Conservation (phyloP, 2,797 vertebrate genomes). For the Ciconia nigra region DNA sequence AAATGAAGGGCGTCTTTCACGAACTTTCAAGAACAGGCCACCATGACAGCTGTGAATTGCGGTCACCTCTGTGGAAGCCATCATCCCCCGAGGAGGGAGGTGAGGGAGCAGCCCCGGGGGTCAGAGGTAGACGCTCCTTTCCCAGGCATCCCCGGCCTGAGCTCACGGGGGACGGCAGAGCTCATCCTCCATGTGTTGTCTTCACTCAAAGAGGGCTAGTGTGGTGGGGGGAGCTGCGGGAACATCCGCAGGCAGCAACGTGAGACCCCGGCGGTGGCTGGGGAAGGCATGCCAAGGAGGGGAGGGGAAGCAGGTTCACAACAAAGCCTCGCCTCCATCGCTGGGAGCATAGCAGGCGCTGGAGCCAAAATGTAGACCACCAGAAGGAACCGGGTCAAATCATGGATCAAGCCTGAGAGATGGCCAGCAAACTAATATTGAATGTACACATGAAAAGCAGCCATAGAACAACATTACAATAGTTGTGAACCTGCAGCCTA, state of each 20-base stretch:
- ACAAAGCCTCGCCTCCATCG: constrained; percentile 17
- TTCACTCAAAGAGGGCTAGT: constrained; percentile 25
- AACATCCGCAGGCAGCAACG: background rate
- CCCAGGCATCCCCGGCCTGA: background rate
- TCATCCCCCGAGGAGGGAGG: background rate
- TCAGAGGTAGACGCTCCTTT: background rate
- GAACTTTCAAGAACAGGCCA: background rate
- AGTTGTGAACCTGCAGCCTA: background rate
- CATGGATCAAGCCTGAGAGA: background rate
- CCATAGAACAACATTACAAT: background rate
- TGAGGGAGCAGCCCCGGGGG: background rate
- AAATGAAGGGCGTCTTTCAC: background rate
- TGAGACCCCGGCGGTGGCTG: background rate
- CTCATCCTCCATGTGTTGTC: background rate
- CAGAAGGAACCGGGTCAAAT: background rate
- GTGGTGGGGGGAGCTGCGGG: background rate
- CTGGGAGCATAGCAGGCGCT: background rate
- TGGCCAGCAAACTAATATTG: background rate
- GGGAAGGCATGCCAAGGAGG: background rate
- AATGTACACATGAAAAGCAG: background rate
- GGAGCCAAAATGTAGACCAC: background rate
- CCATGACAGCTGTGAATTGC: constrained; percentile 35
- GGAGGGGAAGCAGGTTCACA: background rate
- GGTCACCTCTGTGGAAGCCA: constrained; percentile 29
- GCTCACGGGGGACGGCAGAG: background rate